Conservation (phyloP, 2,797 vertebrate genomes). For the Schizopygopsis pylzovi region DNA sequence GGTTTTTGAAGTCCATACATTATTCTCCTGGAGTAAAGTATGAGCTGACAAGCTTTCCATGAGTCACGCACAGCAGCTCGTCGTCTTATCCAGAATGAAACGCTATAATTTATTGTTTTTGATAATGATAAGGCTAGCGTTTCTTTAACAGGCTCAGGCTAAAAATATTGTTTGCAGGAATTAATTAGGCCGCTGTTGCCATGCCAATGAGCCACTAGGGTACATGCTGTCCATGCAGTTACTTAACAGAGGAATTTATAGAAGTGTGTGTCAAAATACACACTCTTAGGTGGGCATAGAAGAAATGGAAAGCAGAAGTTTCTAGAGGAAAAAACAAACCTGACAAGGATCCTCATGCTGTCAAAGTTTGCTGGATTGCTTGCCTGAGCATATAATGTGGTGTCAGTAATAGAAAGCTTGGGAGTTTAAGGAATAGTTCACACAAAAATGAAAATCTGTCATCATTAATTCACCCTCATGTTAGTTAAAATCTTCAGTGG, state of each 20-base stretch:
- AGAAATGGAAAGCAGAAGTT: neutral
- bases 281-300: neutral
- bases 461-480: neutral
- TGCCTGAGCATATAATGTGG: neutral
- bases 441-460: neutral
- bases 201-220: conserved; percentile 51
- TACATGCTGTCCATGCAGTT: conserved; percentile 8
- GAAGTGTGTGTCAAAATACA: conserved; percentile 17
- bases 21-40: conserved; percentile 46
- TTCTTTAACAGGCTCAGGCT: conserved; percentile 47
- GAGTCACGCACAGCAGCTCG: conserved; percentile 31
- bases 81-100: conserved; percentile 55
- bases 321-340: neutral
- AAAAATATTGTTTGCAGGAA: conserved; percentile 52
- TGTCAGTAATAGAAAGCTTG: neutral
- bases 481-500: neutral
- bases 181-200: conserved; percentile 44
- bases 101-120: conserved; percentile 57
- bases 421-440: neutral
- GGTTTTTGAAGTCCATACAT: conserved; percentile 40
- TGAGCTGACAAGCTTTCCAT: conserved; percentile 15
- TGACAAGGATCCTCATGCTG: neutral
- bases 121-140: conserved; percentile 46
- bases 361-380: neutral
- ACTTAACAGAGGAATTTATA: conserved; percentile 17